phyloP scores from a whole-genome alignment of 2,113 vertebrate species.

The Caloenas nicobarica region DNA sequence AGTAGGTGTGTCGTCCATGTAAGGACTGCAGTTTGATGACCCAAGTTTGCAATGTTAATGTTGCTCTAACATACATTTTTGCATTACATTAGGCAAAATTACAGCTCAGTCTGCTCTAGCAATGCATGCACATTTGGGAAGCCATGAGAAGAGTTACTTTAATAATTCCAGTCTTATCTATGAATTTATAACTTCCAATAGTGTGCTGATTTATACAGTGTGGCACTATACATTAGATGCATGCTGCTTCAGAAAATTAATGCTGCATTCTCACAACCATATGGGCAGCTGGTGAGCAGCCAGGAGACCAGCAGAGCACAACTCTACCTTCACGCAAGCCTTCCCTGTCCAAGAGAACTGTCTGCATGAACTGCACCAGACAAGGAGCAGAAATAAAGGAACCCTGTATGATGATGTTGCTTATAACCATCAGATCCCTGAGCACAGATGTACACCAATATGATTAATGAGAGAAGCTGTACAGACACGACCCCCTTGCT shows the following conservation, averaged over 20 bases:
- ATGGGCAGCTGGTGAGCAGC: not conserved
- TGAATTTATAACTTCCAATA: not conserved
- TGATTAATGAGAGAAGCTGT: not conserved
- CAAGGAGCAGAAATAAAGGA: not conserved
- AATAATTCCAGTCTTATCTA: not conserved
- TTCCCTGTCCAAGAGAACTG: not conserved
- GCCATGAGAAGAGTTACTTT: not conserved
- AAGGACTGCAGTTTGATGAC: not conserved
- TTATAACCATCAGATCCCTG: not conserved
- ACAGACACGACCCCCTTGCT: not conserved
- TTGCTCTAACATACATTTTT: not conserved
- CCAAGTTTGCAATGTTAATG: not conserved
- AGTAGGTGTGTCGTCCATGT: not conserved
- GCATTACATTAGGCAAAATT: not conserved
- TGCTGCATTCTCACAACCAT: constrained; percentile 41
- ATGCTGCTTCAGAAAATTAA: not conserved
- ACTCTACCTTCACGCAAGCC: not conserved
- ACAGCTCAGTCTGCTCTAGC: not conserved
- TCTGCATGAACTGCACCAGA: not conserved
- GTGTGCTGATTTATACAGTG: not conserved
- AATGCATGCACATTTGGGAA: not conserved
- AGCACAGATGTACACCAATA: not conserved
- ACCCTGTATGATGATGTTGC: not conserved
- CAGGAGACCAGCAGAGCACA: constrained; percentile 9
- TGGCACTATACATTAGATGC: not conserved